phyloP scores from a whole-genome alignment of 2,797 vertebrate species.

The Poecilia picta region DNA sequence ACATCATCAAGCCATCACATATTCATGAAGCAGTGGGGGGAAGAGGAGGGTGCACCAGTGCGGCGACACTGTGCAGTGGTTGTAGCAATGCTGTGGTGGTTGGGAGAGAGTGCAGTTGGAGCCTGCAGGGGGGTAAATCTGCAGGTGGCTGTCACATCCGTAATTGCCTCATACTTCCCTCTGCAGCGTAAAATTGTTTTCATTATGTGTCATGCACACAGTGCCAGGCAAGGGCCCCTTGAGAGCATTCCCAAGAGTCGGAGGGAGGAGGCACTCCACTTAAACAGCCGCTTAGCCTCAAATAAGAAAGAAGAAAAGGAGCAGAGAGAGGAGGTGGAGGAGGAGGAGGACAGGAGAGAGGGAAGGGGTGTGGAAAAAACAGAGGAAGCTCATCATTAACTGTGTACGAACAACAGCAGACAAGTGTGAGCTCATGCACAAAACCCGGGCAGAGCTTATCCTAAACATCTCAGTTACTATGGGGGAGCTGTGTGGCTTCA shows the following conservation, averaged over 20 bases:
- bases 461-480: constrained; percentile 95
- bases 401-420: constrained; percentile 88
- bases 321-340: constrained; percentile 72
- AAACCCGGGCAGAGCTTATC: constrained; percentile 87
- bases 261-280: constrained; percentile 96
- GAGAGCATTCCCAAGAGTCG: constrained; percentile 95
- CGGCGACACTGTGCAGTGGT: constrained; percentile 51
- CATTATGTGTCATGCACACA: constrained; percentile 99
- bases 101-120: constrained; percentile 67
- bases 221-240: constrained; percentile 93
- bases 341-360: constrained; percentile 76
- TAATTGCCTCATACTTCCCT: constrained; percentile 99
- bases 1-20: constrained; percentile 98
- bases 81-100: constrained; percentile 58
- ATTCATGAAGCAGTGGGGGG: constrained; percentile 91
- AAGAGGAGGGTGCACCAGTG: constrained; percentile 28
- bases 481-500: constrained; percentile 87
- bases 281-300: constrained; percentile 95
- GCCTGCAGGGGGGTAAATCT: constrained; percentile 86
- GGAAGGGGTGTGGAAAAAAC: constrained; percentile 81
- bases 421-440: constrained; percentile 92
- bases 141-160: constrained; percentile 99
- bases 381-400: constrained; percentile 97
- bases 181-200: constrained; percentile 99
- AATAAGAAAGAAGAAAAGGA: constrained; percentile 80